Conservation (phyloP, 2,888 invertebrate species). For the Drosophila nr. fundita region DNA sequence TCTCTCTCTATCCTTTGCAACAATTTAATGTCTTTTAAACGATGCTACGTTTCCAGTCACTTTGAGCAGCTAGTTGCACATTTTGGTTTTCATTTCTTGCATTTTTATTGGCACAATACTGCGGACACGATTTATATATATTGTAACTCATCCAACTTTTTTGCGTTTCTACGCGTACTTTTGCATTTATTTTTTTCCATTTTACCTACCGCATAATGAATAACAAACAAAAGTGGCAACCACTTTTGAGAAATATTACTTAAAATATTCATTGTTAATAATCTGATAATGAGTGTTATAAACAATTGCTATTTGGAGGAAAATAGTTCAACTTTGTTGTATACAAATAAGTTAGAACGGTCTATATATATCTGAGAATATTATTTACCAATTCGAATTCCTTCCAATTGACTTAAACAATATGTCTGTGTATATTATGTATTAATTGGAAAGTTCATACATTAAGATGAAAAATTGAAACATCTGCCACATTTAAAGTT, state of each 20-base stretch:
- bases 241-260: background rate
- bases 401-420: background rate
- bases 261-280: background rate
- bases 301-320: background rate
- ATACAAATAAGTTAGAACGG: background rate
- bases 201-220: background rate
- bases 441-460: background rate
- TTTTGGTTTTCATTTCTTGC: constrained; percentile 32
- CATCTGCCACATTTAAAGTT: background rate
- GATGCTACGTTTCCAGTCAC: constrained; percentile 28
- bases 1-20: background rate
- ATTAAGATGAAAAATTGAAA: background rate
- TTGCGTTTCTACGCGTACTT: background rate
- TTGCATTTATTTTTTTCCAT: background rate
- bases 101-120: constrained; percentile 54
- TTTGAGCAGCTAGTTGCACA: constrained; percentile 40
- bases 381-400: background rate
- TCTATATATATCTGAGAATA: background rate
- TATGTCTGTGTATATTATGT: background rate
- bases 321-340: background rate
- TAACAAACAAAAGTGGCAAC: background rate
- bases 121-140: constrained; percentile 22
- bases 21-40: constrained; percentile 18
- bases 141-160: constrained; percentile 1
- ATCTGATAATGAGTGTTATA: background rate